Conservation (phyloP, 2,888 invertebrate species). For the Drosophila subquinaria region DNA sequence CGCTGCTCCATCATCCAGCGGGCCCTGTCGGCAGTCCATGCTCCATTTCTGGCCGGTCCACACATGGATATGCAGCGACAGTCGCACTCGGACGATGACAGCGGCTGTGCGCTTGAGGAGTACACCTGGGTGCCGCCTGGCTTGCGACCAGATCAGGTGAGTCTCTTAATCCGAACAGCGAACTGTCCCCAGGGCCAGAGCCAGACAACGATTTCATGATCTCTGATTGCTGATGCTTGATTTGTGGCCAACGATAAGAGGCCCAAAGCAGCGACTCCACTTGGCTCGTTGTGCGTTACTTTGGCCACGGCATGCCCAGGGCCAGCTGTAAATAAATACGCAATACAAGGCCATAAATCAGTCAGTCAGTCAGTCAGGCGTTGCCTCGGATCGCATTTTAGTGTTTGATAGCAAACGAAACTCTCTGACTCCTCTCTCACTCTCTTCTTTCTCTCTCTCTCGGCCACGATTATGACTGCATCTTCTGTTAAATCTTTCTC, state of each 20-base stretch:
- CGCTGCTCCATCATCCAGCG: conserved; percentile 82
- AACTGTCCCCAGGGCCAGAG: conserved; percentile 6
- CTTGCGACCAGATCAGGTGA: conserved; percentile 97
- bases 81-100: conserved; percentile 98
- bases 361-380: conserved; percentile 33
- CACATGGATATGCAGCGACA: conserved; percentile 91
- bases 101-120: conserved; percentile 99
- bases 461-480: conserved; percentile 2
- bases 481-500: conserved; percentile 7
- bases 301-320: conserved; percentile 7
- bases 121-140: conserved; percentile 99
- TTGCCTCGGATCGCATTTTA: conserved; percentile 13
- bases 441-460: neutral
- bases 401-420: neutral
- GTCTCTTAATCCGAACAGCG: conserved; percentile 48
- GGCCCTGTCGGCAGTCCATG: conserved; percentile 75
- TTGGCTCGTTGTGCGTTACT: conserved; percentile 77
- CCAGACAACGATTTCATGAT: conserved; percentile 42
- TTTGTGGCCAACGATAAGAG: conserved; percentile 32
- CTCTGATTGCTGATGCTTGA: conserved; percentile 44
- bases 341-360: conserved; percentile 72
- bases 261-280: conserved; percentile 28
- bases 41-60: conserved; percentile 83
- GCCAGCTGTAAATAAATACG: conserved; percentile 65
- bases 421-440: neutral